Evolutionary conservation across 2,797 vertebrate species (phyloP).

Genomic region (Kryptopterus vitreolus): DNA sequence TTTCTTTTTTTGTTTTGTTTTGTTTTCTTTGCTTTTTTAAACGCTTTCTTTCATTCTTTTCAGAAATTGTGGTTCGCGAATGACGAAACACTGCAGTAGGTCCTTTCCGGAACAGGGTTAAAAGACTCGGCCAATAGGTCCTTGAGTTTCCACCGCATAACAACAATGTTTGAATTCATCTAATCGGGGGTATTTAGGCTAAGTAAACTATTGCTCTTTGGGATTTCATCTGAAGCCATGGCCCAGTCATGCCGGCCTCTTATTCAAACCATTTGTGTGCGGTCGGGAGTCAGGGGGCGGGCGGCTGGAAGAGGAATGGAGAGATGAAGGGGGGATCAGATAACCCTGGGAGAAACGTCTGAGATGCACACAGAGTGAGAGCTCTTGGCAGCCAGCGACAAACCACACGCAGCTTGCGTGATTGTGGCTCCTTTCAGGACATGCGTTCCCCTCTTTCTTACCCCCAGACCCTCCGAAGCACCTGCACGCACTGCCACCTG

Average conservation of each 20-base stretch:
- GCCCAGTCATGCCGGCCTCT: conserved; percentile 83
- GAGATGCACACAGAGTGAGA: conserved; percentile 78
- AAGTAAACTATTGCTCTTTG: conserved; percentile 84
- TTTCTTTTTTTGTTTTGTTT: no score
- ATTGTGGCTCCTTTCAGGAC: conserved; percentile 67
- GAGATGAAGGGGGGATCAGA: conserved; percentile 74
- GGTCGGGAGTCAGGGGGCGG: conserved; percentile 62
- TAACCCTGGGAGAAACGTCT: conserved; percentile 74
- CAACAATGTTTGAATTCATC: conserved; percentile 84
- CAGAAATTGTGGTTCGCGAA: conserved; percentile 67
- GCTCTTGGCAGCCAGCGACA: conserved; percentile 74
- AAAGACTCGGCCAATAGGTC: conserved; percentile 67
- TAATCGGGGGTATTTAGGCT: conserved; percentile 86
- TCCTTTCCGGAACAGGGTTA: conserved; percentile 69
- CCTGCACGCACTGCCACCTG: conserved; percentile 66
- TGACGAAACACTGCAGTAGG: conserved; percentile 66
- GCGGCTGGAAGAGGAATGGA: conserved; percentile 51
- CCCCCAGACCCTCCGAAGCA: conserved; percentile 59
- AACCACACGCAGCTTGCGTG: conserved; percentile 79
- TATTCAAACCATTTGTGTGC: conserved; percentile 89
- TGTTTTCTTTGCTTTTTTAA: background rate
- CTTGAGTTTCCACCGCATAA: conserved; percentile 84
- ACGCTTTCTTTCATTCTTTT: conserved; percentile 25
- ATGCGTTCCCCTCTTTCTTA: conserved; percentile 48
- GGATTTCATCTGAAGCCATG: conserved; percentile 76